These are phyloP conservation scores for Syndactyla subalaris DNA, from an alignment of 2,797 vertebrate genomes.

Conservation along the genomic window DNA sequence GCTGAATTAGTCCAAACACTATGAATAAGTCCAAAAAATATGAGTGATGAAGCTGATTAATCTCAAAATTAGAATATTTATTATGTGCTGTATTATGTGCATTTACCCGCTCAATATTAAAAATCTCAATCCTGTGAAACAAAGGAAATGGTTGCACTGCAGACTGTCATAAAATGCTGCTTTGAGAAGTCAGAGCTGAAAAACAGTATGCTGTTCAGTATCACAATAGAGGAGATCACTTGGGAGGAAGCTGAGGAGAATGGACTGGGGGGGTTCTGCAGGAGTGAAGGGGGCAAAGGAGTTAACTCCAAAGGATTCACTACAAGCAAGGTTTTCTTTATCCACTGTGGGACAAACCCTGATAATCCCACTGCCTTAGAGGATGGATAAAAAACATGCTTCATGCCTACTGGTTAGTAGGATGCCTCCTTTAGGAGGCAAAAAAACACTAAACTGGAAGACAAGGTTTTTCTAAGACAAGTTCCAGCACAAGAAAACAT, in stretches of 20 bases:
- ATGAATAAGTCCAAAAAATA: not conserved
- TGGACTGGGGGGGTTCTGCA: not conserved
- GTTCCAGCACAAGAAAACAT: not conserved
- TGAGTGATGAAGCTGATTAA: not conserved
- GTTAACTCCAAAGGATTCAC: not conserved
- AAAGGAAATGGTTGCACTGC: not conserved
- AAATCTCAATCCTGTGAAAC: not conserved
- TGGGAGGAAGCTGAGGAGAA: not conserved
- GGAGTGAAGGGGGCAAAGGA: accelerated
- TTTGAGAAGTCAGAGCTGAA: not conserved
- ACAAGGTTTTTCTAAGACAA: not conserved
- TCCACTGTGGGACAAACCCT: not conserved
- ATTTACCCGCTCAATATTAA: not conserved
- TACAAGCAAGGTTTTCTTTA: not conserved
- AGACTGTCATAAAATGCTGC: not conserved
- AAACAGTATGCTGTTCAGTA: not conserved
- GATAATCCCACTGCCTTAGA: not conserved
- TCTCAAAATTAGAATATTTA: not conserved
- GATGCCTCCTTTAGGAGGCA: not conserved
- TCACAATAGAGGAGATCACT: not conserved
- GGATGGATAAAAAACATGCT: not conserved
- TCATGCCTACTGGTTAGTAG: not conserved
- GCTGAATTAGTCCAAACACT: not conserved
- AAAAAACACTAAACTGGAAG: not conserved
- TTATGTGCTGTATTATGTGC: not conserved